A percentile compares a stretch with the other conserved stretches of the same genome.
Evolutionary conservation across 2,888 invertebrate genomes (phyloP).

Genomic region (Latheticus oryzae): DNA sequence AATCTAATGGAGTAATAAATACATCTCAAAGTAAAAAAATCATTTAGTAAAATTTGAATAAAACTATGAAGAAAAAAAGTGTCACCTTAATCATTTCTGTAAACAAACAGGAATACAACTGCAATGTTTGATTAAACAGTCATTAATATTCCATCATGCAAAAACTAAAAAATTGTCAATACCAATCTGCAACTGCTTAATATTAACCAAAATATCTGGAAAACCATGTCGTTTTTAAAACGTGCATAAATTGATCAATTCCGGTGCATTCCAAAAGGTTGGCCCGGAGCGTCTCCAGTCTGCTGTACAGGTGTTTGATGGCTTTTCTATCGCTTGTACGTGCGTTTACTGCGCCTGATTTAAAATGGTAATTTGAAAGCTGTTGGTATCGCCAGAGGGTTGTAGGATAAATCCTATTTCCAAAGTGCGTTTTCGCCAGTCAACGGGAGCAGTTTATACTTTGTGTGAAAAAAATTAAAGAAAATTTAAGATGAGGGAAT

Average conservation of each 20-base stretch:
- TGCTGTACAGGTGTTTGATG: conserved; percentile 37
- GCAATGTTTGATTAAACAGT: no score
- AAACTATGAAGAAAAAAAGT: no score
- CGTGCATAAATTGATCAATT: conserved; percentile 21
- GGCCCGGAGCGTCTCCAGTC: conserved; percentile 28
- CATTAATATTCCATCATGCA: no score
- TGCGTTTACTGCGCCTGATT: conserved; percentile 29
- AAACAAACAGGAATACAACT: no score
- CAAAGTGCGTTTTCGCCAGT: conserved; percentile 18
- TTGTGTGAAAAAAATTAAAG: conserved; percentile 11
- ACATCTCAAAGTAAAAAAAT: no score
- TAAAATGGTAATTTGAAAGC: conserved; percentile 40
- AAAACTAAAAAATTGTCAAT: no score
- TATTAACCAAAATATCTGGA: no score
- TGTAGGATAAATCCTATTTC: conserved; percentile 32
- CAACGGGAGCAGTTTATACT: conserved; percentile 23
- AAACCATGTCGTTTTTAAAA: conserved; percentile 2
- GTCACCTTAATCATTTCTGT: no score
- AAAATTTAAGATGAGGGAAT: conserved; percentile 11
- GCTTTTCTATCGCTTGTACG: conserved; percentile 36
- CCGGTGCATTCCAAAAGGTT: conserved; percentile 21
- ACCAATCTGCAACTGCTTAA: no score
- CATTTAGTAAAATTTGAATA: no score
- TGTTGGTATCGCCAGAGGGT: conserved; percentile 23
- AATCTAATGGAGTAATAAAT: no score